Base-by-base conservation (phyloP, 2,113 vertebrate species). In the Oreotrochilus melanogaster region DNA sequence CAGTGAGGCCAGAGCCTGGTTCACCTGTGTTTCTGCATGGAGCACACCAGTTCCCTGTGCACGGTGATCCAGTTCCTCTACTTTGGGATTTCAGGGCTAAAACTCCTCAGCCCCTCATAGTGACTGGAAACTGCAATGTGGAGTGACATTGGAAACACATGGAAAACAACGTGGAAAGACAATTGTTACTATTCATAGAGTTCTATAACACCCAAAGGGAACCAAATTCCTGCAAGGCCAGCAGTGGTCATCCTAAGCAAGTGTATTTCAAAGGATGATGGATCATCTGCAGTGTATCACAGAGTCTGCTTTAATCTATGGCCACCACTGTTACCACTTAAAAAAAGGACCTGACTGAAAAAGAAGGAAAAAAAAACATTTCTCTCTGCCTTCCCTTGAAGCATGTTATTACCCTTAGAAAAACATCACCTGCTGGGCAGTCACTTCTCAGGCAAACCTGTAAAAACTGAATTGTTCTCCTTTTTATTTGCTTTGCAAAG, bases 11-110 rank as follows among this genome's bases (percentile, higher is more conserved):
- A 57, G 43, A 75, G n/a, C 24, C 25, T 2, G 7, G 0, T 17
- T 86, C 25, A 30, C 24, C 14, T 0, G 1, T 28, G 27, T 37
- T 73, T 62, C 62, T 72, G 25, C 42, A 42, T 9, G 30, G 31
- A 79, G 24, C 4, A 1, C 2, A 2, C 47, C 4, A 1, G 13
- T 51, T 19, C 78, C 24, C 33, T 4, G 3, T 27, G 22, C 23
- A 6, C 27, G 51, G 31, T 1, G 4, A 18, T 64, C 39, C 18
- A 25, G 30, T 8, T 51, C 13, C 18, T 60, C 39, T 81, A 51
- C 54, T 80, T 61, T 42, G 25, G 13, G 24, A 51, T 84, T 53
- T 92, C 42, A 57, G 39, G 62, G 31, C 31, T 22, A 85, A 75
- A 72, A 57, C 57, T 78, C 27, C n/a, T 30, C 28, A 51, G 27